Evolutionary conservation across 2,797 vertebrate genomes (phyloP).

Genomic region (Poeciliopsis paucimaculata): DNA sequence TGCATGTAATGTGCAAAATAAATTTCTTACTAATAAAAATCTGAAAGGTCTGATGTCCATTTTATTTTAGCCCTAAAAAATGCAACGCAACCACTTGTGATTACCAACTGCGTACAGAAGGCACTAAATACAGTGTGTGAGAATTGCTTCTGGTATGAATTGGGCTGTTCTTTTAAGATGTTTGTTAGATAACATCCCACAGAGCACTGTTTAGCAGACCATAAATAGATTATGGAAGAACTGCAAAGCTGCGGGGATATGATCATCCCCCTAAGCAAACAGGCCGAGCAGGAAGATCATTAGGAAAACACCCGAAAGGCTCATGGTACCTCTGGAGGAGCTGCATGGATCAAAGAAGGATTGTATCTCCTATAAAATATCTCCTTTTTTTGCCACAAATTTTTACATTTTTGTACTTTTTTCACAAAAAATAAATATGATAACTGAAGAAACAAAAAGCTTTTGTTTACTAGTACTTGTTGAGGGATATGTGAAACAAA

Average conservation of each 20-base stretch:
- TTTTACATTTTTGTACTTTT: neutral
- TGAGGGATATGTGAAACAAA: conserved; percentile 1
- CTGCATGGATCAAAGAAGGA: neutral
- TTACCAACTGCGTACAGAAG: no score
- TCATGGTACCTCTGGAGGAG: neutral
- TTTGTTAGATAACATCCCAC: neutral
- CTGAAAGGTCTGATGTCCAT: neutral
- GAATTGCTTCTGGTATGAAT: neutral
- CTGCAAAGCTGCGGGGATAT: neutral
- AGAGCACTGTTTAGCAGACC: neutral
- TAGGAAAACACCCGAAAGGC: neutral
- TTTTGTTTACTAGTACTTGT: neutral
- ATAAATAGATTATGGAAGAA: neutral
- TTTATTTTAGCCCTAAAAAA: neutral
- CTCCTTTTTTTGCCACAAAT: neutral
- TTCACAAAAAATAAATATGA: neutral
- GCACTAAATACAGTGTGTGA: neutral
- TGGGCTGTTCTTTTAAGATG: neutral
- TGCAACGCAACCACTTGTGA: neutral
- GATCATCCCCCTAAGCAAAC: neutral
- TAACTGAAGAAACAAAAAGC: neutral
- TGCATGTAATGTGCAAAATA: neutral
- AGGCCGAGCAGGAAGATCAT: neutral
- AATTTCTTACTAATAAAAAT: neutral
- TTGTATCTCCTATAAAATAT: neutral